Base-by-base conservation (phyloP, 2,113 vertebrate species). In the Peucedramus taeniatus region DNA sequence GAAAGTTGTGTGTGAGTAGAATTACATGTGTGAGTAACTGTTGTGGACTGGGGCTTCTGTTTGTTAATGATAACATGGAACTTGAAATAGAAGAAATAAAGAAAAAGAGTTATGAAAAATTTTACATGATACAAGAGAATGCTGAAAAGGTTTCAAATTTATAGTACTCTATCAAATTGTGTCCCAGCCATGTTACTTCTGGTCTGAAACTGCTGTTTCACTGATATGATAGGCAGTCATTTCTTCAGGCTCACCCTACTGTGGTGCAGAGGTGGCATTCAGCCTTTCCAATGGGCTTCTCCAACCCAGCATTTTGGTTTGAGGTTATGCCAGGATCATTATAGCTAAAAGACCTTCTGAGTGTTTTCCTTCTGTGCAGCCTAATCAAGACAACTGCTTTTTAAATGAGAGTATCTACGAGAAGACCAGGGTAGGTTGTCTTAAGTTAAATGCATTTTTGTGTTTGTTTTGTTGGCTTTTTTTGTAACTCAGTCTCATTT, bases 291-390 rank as follows among this genome's bases (percentile, higher is more conserved):
- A 77, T 26, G 40, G 59, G 28, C 84, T 92, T 90, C 63, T 76
- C 65, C 68, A 90, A 87, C 77, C 72, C 56, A 64, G 19, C 31
- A 65, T 76, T 96, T 94, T 93, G 92, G 63, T 92, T 80, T 95
- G 88, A 61, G 57, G n/a, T 51, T 61, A 26, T 45, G 74, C 84
- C 82, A 94, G 82, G 24, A 40, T 69, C 57, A 35, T 88, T 88
- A 65, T 0, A 81, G 35, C 83, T 89, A 69, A 78, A 81, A 81
- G 72, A 71, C 20, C 35, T 83, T 92, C 63, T 1, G 0, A 81
- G 45, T 30, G 37, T 22, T 89, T 84, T 78, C 39, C 22, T 89
- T 93, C 69, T 3, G 2, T 71, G 49, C 65, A 84, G 44, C 49
- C 54, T 64, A 65, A 94, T 49, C 28, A 66, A 68, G 49, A 56